Evolutionary conservation across 64 coral and sea anemone genomes (phyloP).

Genomic region (Orbicella faveolata): DNA sequence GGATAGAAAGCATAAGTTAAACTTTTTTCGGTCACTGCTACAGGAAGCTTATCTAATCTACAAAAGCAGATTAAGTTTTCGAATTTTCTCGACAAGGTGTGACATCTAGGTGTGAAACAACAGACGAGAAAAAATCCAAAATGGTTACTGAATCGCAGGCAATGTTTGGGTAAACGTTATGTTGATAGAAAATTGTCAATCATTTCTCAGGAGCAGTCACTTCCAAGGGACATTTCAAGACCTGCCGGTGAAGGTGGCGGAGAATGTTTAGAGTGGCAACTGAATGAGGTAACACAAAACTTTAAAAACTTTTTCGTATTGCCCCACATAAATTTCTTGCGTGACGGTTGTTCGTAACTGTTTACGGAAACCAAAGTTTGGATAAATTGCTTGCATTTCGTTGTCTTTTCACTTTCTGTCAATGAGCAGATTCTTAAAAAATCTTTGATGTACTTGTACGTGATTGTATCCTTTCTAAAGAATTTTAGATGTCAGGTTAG

Average conservation of each 20-base stretch:
- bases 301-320: background rate
- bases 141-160: background rate
- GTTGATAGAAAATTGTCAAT: background rate
- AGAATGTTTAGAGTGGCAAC: constrained; percentile 49
- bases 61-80: background rate
- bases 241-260: constrained; percentile 14
- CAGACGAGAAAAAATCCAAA: background rate
- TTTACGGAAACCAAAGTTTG: background rate
- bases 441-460: background rate
- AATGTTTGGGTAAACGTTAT: background rate
- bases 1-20: too few relatives aligned
- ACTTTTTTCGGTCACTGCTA: background rate
- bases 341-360: background rate
- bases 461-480: background rate
- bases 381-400: background rate
- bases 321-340: background rate
- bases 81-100: background rate
- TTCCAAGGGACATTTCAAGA: constrained; percentile 49
- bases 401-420: background rate
- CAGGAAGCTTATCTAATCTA: background rate
- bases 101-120: background rate
- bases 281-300: constrained; percentile 39
- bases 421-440: background rate
- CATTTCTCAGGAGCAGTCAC: constrained; percentile 11
- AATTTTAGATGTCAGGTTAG: background rate